phyloP scores from a whole-genome alignment of 53 echinoderm and acorn worm species.

The Henricia sp. region DNA sequence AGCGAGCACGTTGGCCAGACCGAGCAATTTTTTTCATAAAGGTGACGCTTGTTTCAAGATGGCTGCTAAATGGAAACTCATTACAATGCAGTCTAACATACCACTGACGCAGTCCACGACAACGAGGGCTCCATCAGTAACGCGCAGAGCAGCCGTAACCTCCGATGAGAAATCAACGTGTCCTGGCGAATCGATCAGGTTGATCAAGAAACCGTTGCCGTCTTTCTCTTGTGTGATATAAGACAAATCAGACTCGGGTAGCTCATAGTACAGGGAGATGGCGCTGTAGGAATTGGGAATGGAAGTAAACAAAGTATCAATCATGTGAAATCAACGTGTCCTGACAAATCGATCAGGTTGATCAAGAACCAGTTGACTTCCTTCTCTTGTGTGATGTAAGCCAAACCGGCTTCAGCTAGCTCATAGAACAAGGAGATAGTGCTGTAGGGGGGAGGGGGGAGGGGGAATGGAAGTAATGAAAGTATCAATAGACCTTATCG shows the following conservation, averaged over 20 bases:
- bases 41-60: background rate
- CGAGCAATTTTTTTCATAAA: background rate
- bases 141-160: constrained; percentile 94
- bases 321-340: constrained; percentile 96
- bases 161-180: constrained; percentile 98
- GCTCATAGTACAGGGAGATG: constrained; percentile 90
- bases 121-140: constrained; percentile 96
- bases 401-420: constrained; percentile 71
- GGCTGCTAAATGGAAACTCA: background rate
- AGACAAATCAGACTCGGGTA: constrained; percentile 69
- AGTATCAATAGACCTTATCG: no score
- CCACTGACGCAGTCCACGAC: constrained; percentile 98
- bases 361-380: constrained; percentile 88
- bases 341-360: constrained; percentile 97
- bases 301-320: no score
- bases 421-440: constrained; percentile 94
- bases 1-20: no score
- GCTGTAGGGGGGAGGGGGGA: no score
- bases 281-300: no score
- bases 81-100: constrained; percentile 37
- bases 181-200: constrained; percentile 96
- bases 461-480: no score
- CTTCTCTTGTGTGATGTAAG: constrained; percentile 70
- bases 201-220: constrained; percentile 92
- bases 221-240: constrained; percentile 77